Evolutionary conservation across 1,140 invertebrate species (phyloP).

Genomic region (Orchestia grillus): DNA sequence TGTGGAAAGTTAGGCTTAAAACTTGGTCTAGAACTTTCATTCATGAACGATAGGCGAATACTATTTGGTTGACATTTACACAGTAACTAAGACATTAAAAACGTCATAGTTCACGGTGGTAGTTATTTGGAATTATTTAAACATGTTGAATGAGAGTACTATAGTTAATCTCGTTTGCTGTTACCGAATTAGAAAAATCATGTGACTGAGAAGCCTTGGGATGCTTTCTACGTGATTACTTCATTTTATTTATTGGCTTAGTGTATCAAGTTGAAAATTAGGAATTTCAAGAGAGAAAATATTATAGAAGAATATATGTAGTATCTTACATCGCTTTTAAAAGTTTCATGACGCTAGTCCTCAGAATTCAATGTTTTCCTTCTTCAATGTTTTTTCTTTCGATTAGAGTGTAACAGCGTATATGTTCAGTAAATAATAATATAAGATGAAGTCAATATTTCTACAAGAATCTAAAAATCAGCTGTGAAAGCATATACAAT

Average conservation of each 20-base stretch:
- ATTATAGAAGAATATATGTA: not conserved
- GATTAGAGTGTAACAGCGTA: too few species aligned
- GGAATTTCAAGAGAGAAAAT: too few species aligned
- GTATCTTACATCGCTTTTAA: not conserved
- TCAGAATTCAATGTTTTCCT: too few species aligned
- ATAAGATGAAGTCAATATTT: too few species aligned
- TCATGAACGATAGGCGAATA: not conserved
- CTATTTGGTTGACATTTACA: not conserved
- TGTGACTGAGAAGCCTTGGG: too few species aligned
- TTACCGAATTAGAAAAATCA: too few species aligned
- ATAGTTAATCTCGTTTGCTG: too few species aligned
- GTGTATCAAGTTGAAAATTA: too few species aligned
- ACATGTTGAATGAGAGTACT: not conserved
- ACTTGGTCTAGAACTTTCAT: not conserved
- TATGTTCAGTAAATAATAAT: too few species aligned
- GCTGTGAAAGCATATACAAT: not conserved
- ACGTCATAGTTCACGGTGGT: not conserved
- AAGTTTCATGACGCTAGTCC: not conserved
- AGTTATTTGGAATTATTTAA: not conserved
- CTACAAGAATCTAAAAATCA: not conserved
- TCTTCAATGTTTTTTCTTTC: too few species aligned
- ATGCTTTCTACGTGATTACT: too few species aligned
- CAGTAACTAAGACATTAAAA: not conserved
- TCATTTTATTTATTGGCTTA: too few species aligned
- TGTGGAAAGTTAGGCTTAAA: not conserved